phyloP scores from a whole-genome alignment of 2,113 vertebrate species.

The Plecotus auritus region DNA sequence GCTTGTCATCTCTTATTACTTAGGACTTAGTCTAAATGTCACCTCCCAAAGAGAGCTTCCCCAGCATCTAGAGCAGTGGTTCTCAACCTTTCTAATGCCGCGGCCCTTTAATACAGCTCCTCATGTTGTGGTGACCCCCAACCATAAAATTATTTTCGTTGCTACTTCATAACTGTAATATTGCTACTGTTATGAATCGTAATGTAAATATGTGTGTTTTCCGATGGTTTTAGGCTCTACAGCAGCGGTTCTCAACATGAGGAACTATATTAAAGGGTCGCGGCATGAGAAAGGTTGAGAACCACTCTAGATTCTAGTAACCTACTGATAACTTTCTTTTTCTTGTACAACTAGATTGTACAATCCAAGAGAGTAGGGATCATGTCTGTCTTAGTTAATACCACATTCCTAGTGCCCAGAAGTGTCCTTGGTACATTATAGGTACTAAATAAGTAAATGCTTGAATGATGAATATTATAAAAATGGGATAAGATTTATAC shows the following conservation, averaged over 20 bases:
- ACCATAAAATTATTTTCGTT: no score
- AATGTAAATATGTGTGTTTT: no score
- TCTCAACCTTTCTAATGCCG: no score
- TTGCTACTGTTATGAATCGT: no score
- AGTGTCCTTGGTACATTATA: neutral
- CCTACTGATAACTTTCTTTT: slow-evolving; percentile 15
- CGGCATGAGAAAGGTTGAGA: no score
- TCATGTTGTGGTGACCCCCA: no score
- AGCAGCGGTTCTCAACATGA: no score
- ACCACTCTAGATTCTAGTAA: neutral
- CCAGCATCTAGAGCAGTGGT: neutral
- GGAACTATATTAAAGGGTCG: no score
- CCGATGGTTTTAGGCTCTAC: no score
- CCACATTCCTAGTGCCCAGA: neutral
- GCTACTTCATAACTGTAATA: no score
- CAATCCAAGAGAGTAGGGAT: neutral
- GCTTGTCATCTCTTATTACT: neutral
- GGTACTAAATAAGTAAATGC: slow-evolving; percentile 21
- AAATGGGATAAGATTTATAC: neutral
- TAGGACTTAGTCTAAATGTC: slow-evolving; percentile 27
- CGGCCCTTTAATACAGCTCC: no score
- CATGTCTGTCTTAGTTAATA: neutral
- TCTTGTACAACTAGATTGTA: neutral
- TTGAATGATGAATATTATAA: slow-evolving; percentile 7
- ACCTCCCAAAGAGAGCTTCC: neutral